Percentiles rank a stretch among this genome's conserved stretches.
Evolutionary conservation across 2,888 invertebrate species (phyloP).

Genomic region (Yponomeuta malinellus): DNA sequence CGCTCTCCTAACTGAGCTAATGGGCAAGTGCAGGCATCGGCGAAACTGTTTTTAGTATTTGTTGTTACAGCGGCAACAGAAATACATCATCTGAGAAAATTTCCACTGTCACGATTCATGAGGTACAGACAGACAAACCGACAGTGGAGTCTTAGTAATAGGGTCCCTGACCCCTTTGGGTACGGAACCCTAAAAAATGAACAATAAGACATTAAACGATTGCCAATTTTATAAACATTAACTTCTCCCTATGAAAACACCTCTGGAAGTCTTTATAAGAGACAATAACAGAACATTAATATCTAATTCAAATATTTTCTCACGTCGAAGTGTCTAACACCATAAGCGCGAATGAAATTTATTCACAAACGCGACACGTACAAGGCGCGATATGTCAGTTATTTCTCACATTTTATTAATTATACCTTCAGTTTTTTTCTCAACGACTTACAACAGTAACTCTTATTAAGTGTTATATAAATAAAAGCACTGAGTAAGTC

Average conservation of each 20-base stretch:
- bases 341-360: constrained; percentile 29
- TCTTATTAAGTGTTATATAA: constrained; percentile 10
- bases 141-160: too few relatives aligned
- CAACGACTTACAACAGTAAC: neutral
- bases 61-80: too few relatives aligned
- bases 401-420: constrained; percentile 64
- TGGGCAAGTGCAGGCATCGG: too few relatives aligned
- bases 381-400: constrained; percentile 51
- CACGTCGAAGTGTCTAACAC: constrained; percentile 12
- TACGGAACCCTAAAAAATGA: too few relatives aligned
- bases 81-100: too few relatives aligned
- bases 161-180: too few relatives aligned
- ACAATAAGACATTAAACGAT: too few relatives aligned
- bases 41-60: too few relatives aligned
- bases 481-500: constrained; percentile 12
- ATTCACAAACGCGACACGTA: constrained; percentile 32
- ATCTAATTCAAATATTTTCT: constrained; percentile 13
- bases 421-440: constrained; percentile 21
- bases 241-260: neutral
- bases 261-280: neutral
- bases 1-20: too few relatives aligned
- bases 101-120: too few relatives aligned
- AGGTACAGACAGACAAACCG: too few relatives aligned
- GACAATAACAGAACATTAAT: neutral
- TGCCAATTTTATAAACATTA: neutral